A percentile compares a stretch with the other conserved stretches of the same genome.
Evolutionary conservation across 2,113 vertebrate species (phyloP).

Genomic region (Glareola pratincola): DNA sequence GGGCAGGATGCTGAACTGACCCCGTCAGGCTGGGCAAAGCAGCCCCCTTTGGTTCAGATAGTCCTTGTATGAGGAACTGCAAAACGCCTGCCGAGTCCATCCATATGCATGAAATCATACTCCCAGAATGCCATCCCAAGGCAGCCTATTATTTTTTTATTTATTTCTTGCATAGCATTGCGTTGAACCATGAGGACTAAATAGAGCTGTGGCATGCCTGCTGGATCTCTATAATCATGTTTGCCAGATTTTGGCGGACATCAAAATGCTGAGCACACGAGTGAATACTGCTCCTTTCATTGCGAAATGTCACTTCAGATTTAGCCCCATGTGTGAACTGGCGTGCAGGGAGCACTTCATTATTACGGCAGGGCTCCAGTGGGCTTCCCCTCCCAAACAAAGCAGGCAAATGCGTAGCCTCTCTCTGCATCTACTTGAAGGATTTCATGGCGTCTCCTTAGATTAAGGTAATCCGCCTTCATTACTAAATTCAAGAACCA

Average conservation of each 20-base stretch:
- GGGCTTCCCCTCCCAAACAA: conserved; percentile 27
- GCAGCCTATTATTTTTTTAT: not conserved
- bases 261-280: conserved; percentile 13
- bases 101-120: not conserved
- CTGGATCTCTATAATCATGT: not conserved
- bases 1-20: not conserved
- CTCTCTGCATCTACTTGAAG: not conserved
- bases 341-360: not conserved
- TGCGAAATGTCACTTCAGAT: conserved; percentile 34
- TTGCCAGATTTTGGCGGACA: conserved; percentile 11
- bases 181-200: not conserved
- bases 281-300: conserved; percentile 7
- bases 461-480: conserved; percentile 58
- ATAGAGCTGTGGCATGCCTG: conserved; percentile 48
- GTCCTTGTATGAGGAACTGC: not conserved
- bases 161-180: not conserved
- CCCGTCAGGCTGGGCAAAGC: not conserved
- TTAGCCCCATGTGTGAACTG: conserved; percentile 3
- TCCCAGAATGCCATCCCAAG: not conserved
- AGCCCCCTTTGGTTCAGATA: not conserved
- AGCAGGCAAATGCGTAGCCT: not conserved
- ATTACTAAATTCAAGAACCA: conserved; percentile 23
- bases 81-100: not conserved
- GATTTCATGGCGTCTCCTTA: conserved; percentile 63
- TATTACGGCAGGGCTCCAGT: not conserved